phyloP scores from a whole-genome alignment of 2,113 vertebrate genomes.

The Theristicus caerulescens region DNA sequence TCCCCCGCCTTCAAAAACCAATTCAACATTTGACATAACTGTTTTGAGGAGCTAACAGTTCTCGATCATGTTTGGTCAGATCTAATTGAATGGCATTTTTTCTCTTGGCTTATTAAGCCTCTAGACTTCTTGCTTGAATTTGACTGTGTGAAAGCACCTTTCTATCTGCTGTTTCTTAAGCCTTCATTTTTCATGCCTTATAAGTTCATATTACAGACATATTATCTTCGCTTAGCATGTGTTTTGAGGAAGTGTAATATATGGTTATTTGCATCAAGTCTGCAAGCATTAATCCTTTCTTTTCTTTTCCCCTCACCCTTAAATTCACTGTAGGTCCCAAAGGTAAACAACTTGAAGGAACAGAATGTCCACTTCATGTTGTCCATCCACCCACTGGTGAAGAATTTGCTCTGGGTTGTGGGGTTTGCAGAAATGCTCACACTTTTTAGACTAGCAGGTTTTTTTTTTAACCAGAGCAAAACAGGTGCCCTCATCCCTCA shows the following conservation, averaged over 20 bases:
- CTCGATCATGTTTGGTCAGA: neutral
- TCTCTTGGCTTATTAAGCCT: neutral
- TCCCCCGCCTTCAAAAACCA: neutral
- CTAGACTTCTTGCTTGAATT: neutral
- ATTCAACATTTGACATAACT: neutral
- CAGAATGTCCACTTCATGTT: conserved; percentile 97
- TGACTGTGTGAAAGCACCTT: neutral
- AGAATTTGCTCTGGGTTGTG: conserved; percentile 97
- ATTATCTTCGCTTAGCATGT: neutral
- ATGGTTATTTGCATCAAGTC: neutral
- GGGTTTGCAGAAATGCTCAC: conserved; percentile 98
- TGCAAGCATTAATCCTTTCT: neutral
- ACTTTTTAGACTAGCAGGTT: conserved; percentile 86
- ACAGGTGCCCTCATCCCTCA: conserved; percentile 69
- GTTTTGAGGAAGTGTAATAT: neutral
- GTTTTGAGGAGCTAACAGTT: neutral
- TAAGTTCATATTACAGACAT: neutral
- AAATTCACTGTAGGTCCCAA: conserved; percentile 86
- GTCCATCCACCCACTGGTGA: conserved; percentile 97
- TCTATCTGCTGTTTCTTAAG: neutral
- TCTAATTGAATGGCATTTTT: neutral
- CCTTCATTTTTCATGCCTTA: neutral
- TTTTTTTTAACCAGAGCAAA: conserved; percentile 62
- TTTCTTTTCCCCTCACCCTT: neutral
- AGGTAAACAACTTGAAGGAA: conserved; percentile 97